phyloP scores from a whole-genome alignment of 2,113 vertebrate species.

The Polypterus bichir region DNA sequence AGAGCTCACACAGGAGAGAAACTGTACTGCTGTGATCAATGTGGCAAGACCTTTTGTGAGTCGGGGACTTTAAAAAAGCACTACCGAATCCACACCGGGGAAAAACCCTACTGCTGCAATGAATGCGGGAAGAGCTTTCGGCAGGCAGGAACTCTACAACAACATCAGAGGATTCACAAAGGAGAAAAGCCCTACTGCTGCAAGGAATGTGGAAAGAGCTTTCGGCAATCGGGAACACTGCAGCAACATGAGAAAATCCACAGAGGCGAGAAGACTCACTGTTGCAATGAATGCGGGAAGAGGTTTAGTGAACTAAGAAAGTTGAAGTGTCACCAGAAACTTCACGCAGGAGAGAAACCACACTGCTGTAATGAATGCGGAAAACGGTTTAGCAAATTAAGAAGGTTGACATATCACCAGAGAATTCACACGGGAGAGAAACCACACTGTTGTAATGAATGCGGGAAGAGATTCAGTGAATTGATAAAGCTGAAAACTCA shows the following conservation, averaged over 20 bases:
- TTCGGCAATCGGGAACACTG: conserved; percentile 61
- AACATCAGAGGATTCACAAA: no score
- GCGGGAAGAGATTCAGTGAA: conserved; percentile 66
- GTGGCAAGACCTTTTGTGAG: no score
- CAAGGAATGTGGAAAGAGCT: conserved; percentile 50
- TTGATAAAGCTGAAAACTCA: conserved; percentile 55
- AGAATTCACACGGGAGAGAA: conserved; percentile 59
- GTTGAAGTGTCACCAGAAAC: conserved; percentile 55
- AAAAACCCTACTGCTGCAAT: no score
- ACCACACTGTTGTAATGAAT: conserved; percentile 59
- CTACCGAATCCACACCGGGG: no score
- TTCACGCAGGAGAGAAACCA: conserved; percentile 47
- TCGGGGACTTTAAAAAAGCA: no score
- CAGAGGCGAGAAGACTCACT: conserved; percentile 55
- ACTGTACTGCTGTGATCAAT: no score
- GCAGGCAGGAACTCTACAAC: no score
- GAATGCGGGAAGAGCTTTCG: no score
- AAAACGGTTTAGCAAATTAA: conserved; percentile 52
- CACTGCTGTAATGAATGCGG: conserved; percentile 47
- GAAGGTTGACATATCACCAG: conserved; percentile 52
- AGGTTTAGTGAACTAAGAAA: conserved; percentile 62
- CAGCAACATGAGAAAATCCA: conserved; percentile 62
- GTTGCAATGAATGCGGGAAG: conserved; percentile 57
- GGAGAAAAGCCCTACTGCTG: conserved; percentile 38
- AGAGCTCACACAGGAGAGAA: no score